phyloP scores from a whole-genome alignment of 2,113 vertebrate genomes.

The Dasyurus viverrinus region DNA sequence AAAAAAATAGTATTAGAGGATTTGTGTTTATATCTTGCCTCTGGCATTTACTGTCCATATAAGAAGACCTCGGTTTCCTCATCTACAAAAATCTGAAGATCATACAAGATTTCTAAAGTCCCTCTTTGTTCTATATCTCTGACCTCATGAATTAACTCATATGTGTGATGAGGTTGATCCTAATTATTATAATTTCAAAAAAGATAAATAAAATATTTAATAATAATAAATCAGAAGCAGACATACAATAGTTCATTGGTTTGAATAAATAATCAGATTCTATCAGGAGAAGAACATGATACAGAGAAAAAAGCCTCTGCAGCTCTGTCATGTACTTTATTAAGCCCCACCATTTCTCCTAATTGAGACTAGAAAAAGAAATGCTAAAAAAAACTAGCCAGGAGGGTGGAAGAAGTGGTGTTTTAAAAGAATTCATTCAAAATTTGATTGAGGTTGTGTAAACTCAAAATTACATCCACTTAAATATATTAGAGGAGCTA shows the following conservation, averaged over 20 bases:
- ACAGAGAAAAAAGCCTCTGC: not conserved
- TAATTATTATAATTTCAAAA: not conserved
- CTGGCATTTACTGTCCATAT: not conserved
- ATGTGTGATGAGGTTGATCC: not conserved
- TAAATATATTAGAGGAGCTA: not conserved
- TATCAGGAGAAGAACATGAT: not conserved
- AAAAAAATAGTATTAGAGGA: not conserved
- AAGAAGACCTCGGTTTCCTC: not conserved
- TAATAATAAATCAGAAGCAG: not conserved
- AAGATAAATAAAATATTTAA: not conserved
- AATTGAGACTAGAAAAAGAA: not conserved
- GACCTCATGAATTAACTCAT: not conserved
- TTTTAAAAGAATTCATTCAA: not conserved
- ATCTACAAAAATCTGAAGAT: not conserved
- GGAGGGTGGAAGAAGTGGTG: not conserved
- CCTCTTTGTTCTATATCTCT: not conserved
- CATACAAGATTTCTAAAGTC: not conserved
- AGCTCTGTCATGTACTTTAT: not conserved
- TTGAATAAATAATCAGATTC: not conserved
- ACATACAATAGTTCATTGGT: not conserved
- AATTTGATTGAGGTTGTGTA: not conserved
- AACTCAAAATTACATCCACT: not conserved
- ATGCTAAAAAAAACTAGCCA: not conserved
- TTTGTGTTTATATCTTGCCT: not conserved
- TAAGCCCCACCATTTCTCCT: not conserved